Base-by-base conservation (phyloP, 2,888 invertebrate species). In the Sphaeridia pumilis region DNA sequence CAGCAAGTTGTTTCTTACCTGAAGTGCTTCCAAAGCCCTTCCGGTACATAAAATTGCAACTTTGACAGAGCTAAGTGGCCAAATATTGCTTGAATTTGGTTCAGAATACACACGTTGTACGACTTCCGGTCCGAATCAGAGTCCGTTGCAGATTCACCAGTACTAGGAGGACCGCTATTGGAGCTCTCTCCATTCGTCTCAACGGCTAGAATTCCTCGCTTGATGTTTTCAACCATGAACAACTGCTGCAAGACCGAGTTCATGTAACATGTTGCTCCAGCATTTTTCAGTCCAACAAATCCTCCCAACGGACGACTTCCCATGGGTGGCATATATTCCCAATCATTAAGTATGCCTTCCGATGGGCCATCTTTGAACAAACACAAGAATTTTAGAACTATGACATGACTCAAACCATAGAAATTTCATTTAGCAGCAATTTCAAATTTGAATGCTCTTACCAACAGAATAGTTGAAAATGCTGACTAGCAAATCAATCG, bases 261-360 rank as follows among this genome's bases (percentile, higher is more conserved):
- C 95, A 97, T 97, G 73, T 97, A 97, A 72, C 97, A 97, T 0
- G 97, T 97, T 56, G 97, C 95, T 46, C 95, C 95, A 34, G 94
- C 95, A 74, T 97, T 97, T 74, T 95, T 97, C 59, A 97, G 75
- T 7, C 97, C 97, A 57, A 93, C 95, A 73, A 94, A 93, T 22
- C 94, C 93, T 61, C 89, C 85, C 7, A 78, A 74, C 22, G 89
- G 89, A 45, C 95, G 76, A 25, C 92, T 88, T 3, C 93, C 93
- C 54, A 95, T 86, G 43, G 90, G 87, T 48, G 95, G 95, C 68
- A 92, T 75, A 73, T 90, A 95, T 70, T 97, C 95, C 95, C 95
- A 97, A 70, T 95, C 95, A n/a, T 80, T 76, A 55, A 94, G 74
- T 4, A 87, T 82, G 69, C 83, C 82, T 55, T 83, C 83, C 68